Evolutionary conservation across 1,140 invertebrate genomes (phyloP), one percentile per base, ranked within the genome.

Genomic region (Leptinotarsa defecta): DNA sequence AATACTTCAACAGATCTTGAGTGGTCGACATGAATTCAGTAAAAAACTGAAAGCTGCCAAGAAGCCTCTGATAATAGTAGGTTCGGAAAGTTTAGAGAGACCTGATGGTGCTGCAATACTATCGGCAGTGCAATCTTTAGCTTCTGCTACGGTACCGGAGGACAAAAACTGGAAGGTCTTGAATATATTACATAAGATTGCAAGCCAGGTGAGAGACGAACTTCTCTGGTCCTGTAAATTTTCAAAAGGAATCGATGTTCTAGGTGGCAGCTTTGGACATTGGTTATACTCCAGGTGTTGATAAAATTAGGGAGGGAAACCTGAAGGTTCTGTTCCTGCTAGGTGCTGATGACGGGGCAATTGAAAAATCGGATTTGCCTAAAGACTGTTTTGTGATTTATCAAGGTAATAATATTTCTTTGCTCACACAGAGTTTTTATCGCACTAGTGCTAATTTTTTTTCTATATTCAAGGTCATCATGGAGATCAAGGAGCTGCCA

Each of bases 351-450:
- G 94, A 95, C 80, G 90, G 91, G 1, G 89, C 91, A 43, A 90
- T 99, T 72, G 91, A 90, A 0, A 89, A 91, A 77, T 90, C 92
- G 68, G 91, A 96, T 82, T 88, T 99, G 73, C 91, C 95, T 17
- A 88, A 91, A 70, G 94, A 96, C 83, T 92, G 92, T 77, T 94
- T 95, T 78, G 91, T 99, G 71, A 92, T 99, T 80, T 99, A 99
- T 86, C 95, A 98, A 90, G 96, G 92, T 91, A 81, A 67, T 69
- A 70, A 48, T 34, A 34, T 43, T 43, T 43, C 1, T 43, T 43
- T 0, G 8, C 34, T 43, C 8, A 43, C 34, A 43, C 34, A 43
- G 34, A 34, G 34, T 43, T 8, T 43, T 11, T 11, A 11, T 43
- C 34, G 1, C 34, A 3, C 8, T 22, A 69, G 4, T 74, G 34